A percentile compares a stretch with the other conserved stretches of the same genome.
phyloP scores from a whole-genome alignment of 2,113 vertebrate genomes.

The Patagioenas fasciata region DNA sequence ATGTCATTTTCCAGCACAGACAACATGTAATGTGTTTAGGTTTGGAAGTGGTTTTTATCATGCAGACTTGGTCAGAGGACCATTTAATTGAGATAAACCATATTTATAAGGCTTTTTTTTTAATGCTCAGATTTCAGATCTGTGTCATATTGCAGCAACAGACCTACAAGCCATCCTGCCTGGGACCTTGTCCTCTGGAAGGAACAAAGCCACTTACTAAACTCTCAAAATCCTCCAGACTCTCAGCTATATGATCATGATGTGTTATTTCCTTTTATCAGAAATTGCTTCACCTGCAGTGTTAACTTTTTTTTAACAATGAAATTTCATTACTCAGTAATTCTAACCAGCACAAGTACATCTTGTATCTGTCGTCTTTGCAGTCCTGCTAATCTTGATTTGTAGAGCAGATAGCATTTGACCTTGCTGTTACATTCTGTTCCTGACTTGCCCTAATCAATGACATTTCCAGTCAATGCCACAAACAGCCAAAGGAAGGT shows the following conservation, averaged over 20 bases:
- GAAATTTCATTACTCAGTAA: not conserved
- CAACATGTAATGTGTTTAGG: not conserved
- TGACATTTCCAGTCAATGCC: not conserved
- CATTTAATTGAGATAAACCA: not conserved
- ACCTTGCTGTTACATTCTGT: not conserved
- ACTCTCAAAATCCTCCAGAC: not conserved
- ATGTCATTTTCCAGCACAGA: not conserved
- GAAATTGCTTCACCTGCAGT: not conserved
- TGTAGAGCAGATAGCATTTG: not conserved
- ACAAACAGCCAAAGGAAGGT: not conserved
- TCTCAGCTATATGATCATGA: not conserved
- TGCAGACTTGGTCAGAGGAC: not conserved
- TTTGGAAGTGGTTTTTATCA: not conserved
- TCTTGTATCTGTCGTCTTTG: not conserved
- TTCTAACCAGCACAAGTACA: not conserved
- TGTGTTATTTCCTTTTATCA: not conserved
- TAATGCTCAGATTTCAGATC: not conserved
- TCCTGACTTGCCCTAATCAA: not conserved
- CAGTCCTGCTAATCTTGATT: not conserved
- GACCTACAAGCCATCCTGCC: not conserved
- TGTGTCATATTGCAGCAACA: not conserved
- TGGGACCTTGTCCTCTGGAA: accelerated
- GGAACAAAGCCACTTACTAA: not conserved
- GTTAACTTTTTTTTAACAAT: not conserved
- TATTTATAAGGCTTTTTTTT: not conserved